phyloP scores from a whole-genome alignment of 37 sponge, comb jelly and placozoan species.

The Ianthella basta region DNA sequence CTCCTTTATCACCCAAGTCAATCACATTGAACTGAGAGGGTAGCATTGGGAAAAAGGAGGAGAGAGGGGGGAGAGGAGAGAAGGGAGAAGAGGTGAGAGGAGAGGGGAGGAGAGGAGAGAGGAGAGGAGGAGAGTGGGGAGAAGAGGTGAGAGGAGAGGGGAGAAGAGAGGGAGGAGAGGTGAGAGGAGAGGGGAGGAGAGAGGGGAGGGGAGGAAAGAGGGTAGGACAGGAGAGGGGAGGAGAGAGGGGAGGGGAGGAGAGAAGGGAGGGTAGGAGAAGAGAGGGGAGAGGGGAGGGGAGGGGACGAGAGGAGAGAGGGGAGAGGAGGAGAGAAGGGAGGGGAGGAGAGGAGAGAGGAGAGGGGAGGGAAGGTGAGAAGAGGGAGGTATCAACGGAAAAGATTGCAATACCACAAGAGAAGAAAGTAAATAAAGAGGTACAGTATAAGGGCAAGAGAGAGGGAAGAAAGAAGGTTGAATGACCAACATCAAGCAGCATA shows the following conservation, averaged over 20 bases:
- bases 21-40: slow-evolving; percentile 10
- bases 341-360: slow-evolving; percentile 4
- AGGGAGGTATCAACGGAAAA: not conserved
- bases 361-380: slow-evolving; percentile 19
- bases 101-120: not conserved
- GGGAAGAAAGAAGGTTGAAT: not conserved
- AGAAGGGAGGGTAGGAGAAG: not conserved
- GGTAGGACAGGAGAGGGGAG: not conserved
- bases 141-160: too few relatives aligned
- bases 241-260: not conserved
- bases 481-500: too few relatives aligned
- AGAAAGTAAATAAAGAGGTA: not conserved
- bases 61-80: not conserved
- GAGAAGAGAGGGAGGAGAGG: slow-evolving; percentile 7
- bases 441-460: not conserved
- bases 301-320: not conserved
- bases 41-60: not conserved
- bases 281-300: not conserved
- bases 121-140: not conserved
- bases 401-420: not conserved
- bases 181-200: slow-evolving; percentile 14
- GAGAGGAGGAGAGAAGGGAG: not conserved
- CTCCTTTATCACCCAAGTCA: not conserved
- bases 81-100: not conserved
- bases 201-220: not conserved